Percentiles rank a stretch among this genome's conserved stretches.
Conservation (phyloP, 2,888 invertebrate species). For the Asteroscopus sphinx region DNA sequence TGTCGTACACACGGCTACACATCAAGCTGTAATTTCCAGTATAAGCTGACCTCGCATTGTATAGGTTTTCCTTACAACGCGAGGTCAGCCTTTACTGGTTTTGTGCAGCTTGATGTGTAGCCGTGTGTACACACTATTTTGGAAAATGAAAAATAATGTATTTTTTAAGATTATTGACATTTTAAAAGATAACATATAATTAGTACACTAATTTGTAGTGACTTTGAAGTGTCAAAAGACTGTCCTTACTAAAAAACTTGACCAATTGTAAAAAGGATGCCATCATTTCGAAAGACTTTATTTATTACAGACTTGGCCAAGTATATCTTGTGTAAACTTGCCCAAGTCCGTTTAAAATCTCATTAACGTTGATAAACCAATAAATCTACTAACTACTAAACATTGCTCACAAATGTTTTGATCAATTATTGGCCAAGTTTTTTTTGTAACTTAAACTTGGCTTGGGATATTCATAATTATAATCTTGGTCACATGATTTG, state of each 20-base stretch:
- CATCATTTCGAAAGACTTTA: background rate
- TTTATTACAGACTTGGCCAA: background rate
- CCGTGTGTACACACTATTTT: background rate
- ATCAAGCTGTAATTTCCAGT: too few relatives aligned
- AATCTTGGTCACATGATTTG: background rate
- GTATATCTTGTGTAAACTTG: conserved; percentile 3
- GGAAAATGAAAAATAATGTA: background rate
- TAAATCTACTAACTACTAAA: background rate
- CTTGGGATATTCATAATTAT: background rate
- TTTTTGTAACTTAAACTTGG: conserved; percentile 2
- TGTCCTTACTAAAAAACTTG: background rate
- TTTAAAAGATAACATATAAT: background rate
- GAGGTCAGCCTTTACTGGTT: too few relatives aligned
- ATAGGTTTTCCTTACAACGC: too few relatives aligned
- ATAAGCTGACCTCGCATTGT: too few relatives aligned
- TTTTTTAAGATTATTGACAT: conserved; percentile 1
- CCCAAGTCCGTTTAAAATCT: background rate
- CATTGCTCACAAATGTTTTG: background rate
- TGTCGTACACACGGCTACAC: too few relatives aligned
- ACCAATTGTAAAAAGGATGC: background rate
- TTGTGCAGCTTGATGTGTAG: too few relatives aligned
- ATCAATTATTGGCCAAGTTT: conserved; percentile 7
- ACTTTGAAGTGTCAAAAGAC: background rate
- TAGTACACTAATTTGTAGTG: background rate
- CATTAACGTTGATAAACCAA: too few relatives aligned